A percentile compares a stretch with the other conserved stretches of the same genome.
These are phyloP conservation scores for Diadromus collaris DNA, from an alignment of 2,888 invertebrate genomes.

Conservation along the genomic window DNA sequence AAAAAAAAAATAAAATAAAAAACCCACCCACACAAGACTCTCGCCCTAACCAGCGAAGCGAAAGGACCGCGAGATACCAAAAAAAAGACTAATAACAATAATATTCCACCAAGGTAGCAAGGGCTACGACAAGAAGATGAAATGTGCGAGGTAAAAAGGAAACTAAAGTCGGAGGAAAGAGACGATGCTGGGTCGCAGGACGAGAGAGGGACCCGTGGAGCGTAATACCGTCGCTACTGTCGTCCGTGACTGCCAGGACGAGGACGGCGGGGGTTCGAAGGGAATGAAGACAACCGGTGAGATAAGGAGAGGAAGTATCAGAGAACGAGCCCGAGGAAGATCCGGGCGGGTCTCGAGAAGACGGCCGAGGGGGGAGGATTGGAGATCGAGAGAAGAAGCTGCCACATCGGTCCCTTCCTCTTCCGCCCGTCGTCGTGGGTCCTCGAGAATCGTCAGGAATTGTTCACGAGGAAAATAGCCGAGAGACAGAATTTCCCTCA, in stretches of 20 bases:
- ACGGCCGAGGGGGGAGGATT: conserved; percentile 13
- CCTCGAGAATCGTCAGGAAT: conserved; percentile 64
- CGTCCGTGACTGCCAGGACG: conserved; percentile 12
- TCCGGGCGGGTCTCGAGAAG: conserved; percentile 17
- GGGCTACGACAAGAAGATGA: too few species aligned
- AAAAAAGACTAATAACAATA: conserved; percentile 42
- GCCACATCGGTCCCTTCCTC: conserved; percentile 38
- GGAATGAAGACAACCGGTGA: conserved; percentile 51
- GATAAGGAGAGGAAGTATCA: not conserved
- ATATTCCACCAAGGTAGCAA: conserved; percentile 20
- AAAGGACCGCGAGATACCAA: conserved; percentile 23
- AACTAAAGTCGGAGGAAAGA: conserved; percentile 8
- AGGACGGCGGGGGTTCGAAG: not conserved
- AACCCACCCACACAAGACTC: conserved; percentile 20
- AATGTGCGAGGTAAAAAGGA: conserved; percentile 43
- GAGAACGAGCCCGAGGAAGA: conserved; percentile 20
- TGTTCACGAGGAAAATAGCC: conserved; percentile 72
- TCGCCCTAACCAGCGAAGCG: conserved; percentile 22
- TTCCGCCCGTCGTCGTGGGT: conserved; percentile 22
- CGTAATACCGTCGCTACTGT: conserved; percentile 51
- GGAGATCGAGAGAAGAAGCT: conserved; percentile 50
- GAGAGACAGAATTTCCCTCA: conserved; percentile 71
- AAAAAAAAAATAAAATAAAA: conserved; percentile 19
- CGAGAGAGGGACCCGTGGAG: conserved; percentile 48
- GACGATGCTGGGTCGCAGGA: conserved; percentile 49